Base-by-base conservation (phyloP, 2,113 vertebrate species). In the Phycodurus eques region DNA sequence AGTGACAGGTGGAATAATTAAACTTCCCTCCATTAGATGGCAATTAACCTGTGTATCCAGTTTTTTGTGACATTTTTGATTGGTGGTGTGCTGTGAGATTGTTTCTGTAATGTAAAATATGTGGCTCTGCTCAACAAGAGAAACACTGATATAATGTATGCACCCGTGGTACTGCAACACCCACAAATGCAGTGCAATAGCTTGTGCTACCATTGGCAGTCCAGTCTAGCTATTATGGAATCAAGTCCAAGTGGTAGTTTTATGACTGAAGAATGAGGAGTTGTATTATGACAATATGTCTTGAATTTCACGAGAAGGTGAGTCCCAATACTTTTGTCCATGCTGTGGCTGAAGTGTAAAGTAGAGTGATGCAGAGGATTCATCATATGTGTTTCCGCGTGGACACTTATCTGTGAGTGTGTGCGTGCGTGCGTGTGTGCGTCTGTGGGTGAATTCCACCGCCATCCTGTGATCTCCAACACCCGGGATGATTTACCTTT, bases 401-500 rank as follows among this genome's bases (percentile, higher is more conserved):
- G 59, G 31, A 59, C 56, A 59, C 27, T 19, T 65, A 22, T 63
- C 11, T 66, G 68, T 67, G 33, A 35, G 46, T 59, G 66, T 65
- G 69, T 63, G 70, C 60, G 73, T 72, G 72, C 60, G 65, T n/a
- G 27, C 19, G 53, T 61, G 35, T 63, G 22, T 57, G 31, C 67
- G 47, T 68, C 78, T 75, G 81, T 73, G 75, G 79, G 77, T 74
- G 65, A 72, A 85, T 85, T 80, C 84, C 86, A 91, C 88, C 84
- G 78, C 73, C 77, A 75, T 83, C 85, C 80, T 86, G 80, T 82
- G 87, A 88, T 87, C 83, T 87, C 83, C 72, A 78, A 80, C 77
- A 82, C 79, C 77, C 78, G 27, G 70, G 89, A 85, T 90, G 91
- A 92, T 92, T 91, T 92, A 92, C 89, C 82, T 88, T 83, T 84